Percentiles rank a stretch among this genome's conserved stretches.
Conservation (phyloP, 2,113 vertebrate species). For the Delphinapterus leucas region DNA sequence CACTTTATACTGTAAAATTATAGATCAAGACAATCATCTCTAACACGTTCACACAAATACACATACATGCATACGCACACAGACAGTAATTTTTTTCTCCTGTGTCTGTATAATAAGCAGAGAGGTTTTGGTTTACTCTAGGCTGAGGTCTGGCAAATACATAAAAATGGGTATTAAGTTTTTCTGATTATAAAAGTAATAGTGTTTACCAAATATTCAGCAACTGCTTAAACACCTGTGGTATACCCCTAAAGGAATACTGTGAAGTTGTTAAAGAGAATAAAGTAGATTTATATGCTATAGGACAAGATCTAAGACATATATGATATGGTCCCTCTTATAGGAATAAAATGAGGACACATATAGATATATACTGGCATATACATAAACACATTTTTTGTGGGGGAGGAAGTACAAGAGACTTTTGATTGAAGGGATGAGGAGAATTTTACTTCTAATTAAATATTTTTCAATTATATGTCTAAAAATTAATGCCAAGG, state of each 20-base stretch:
- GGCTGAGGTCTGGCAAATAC: not conserved
- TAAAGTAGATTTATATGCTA: not conserved
- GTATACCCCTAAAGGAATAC: not conserved
- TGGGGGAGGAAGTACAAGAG: not conserved
- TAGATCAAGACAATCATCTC: not conserved
- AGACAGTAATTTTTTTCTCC: not conserved
- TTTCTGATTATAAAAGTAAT: not conserved
- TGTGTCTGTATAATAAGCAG: not conserved
- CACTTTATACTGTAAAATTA: constrained; percentile 12
- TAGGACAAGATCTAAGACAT: not conserved
- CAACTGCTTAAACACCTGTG: constrained; percentile 4
- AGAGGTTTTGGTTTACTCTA: not conserved
- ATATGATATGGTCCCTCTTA: not conserved
- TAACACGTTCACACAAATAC: not conserved
- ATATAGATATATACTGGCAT: not conserved
- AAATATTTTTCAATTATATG: not conserved
- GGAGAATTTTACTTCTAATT: constrained; percentile 29
- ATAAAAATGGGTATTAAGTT: not conserved
- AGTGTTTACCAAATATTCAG: constrained; percentile 21
- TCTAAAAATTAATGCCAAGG: constrained; percentile 2
- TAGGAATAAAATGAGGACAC: not conserved
- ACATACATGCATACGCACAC: not conserved
- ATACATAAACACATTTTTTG: not conserved
- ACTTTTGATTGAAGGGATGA: not conserved
- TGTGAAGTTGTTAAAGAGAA: not conserved